phyloP scores from a whole-genome alignment of 2,888 invertebrate species.

The Andrena praecox region DNA sequence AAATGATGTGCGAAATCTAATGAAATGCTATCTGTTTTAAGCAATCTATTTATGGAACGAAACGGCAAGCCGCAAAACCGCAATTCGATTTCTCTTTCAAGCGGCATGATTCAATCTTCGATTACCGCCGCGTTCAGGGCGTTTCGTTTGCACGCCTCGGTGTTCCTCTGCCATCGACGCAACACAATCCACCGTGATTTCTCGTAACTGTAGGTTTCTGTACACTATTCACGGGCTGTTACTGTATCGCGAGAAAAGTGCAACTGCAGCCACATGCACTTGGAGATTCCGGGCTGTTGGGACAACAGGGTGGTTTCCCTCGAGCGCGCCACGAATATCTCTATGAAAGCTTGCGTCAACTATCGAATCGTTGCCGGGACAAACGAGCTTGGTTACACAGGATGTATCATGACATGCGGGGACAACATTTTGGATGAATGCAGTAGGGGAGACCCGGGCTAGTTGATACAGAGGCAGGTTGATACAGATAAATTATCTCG shows the following conservation, averaged over 20 bases:
- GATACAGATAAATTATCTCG: no score
- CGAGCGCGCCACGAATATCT: conserved; percentile 29
- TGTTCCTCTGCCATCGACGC: not conserved
- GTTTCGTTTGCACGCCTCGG: no score
- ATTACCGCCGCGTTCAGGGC: not conserved
- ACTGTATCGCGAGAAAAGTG: conserved; percentile 21
- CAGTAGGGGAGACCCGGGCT: no score
- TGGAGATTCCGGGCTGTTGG: conserved; percentile 30
- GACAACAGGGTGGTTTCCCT: conserved; percentile 11
- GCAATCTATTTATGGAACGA: not conserved
- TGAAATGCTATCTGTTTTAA: not conserved
- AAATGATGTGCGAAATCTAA: not conserved
- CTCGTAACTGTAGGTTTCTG: not conserved
- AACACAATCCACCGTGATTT: not conserved
- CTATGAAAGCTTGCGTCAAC: conserved; percentile 5
- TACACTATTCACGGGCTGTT: not conserved
- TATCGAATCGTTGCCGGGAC: conserved; percentile 3
- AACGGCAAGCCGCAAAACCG: not conserved
- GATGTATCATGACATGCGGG: not conserved
- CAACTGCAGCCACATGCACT: conserved; percentile 42
- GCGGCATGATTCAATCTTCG: not conserved
- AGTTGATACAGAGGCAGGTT: no score
- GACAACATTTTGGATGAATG: not conserved
- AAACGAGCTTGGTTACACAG: conserved; percentile 3
- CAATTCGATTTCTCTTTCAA: conserved; percentile 9